Conservation (phyloP, 1,140 invertebrate species). For the Halyomorpha halys region DNA sequence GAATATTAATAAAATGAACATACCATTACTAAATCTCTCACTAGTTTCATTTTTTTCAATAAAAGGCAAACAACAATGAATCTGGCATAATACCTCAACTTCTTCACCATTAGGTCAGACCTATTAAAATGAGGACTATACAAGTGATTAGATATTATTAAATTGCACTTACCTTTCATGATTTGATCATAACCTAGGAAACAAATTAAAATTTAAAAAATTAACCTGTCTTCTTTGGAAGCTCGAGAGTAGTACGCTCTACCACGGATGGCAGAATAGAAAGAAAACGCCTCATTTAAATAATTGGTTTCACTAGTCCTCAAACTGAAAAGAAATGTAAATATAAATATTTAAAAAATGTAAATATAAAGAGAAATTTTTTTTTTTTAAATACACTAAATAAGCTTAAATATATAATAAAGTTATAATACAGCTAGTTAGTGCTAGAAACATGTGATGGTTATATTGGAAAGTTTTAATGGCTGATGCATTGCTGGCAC, state of each 20-base stretch:
- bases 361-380: constrained; percentile 15
- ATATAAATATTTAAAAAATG: background rate
- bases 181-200: background rate
- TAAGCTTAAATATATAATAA: too few species aligned
- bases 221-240: constrained; percentile 77
- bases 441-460: too few species aligned
- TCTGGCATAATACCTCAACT: constrained; percentile 88
- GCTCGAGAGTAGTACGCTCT: constrained; percentile 90
- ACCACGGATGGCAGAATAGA: constrained; percentile 89
- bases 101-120: constrained; percentile 95
- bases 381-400: background rate
- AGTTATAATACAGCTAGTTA: too few species aligned
- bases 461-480: background rate
- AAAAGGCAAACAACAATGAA: constrained; percentile 94
- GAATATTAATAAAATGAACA: constrained; percentile 26
- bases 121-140: constrained; percentile 34
- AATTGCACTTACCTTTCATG: background rate
- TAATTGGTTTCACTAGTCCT: constrained; percentile 93
- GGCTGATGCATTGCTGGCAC: background rate
- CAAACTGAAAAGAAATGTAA: constrained; percentile 48
- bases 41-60: constrained; percentile 88
- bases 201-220: constrained; percentile 11
- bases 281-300: constrained; percentile 89
- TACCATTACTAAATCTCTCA: constrained; percentile 75
- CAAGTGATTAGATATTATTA: background rate